Evolutionary conservation across 2,797 vertebrate species (phyloP).

Genomic region (Clarias fuscus): DNA sequence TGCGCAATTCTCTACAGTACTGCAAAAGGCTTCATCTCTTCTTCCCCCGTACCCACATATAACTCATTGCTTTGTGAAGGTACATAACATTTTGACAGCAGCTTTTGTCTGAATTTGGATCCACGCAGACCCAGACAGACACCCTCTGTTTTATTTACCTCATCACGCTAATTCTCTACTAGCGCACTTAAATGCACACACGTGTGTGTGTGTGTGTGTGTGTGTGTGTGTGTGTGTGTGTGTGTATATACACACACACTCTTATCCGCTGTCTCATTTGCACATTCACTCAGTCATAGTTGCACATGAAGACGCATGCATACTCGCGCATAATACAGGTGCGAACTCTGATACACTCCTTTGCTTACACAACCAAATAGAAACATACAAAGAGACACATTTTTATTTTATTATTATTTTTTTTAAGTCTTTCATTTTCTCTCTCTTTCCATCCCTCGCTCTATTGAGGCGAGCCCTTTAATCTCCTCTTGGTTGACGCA

Average conservation of each 20-base stretch:
- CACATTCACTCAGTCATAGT: slow-evolving; percentile 24
- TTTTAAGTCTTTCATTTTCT: slow-evolving; percentile 34
- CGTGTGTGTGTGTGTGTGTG: too few species aligned
- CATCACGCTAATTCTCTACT: slow-evolving; percentile 10
- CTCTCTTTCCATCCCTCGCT: slow-evolving; percentile 43
- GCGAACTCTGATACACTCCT: slow-evolving; percentile 55
- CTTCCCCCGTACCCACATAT: neutral
- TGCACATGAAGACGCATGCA: slow-evolving; percentile 10
- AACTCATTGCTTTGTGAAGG: slow-evolving; percentile 25
- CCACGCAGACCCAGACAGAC: slow-evolving; percentile 34
- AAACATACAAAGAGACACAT: slow-evolving; percentile 58
- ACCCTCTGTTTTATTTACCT: slow-evolving; percentile 37
- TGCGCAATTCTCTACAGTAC: slow-evolving; percentile 14
- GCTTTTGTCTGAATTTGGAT: slow-evolving; percentile 38
- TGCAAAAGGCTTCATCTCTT: slow-evolving; percentile 18
- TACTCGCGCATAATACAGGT: slow-evolving; percentile 46
- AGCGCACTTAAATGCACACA: neutral
- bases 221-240: too few species aligned
- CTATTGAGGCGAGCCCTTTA: slow-evolving; percentile 54
- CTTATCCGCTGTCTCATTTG: slow-evolving; percentile 8
- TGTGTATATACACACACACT: neutral
- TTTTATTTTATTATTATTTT: slow-evolving; percentile 14
- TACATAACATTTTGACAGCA: slow-evolving; percentile 42
- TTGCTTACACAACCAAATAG: slow-evolving; percentile 65
- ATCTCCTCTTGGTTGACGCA: slow-evolving; percentile 46